Base-by-base conservation (phyloP, 1,140 invertebrate genomes). In the Heliconius hewitsoni region DNA sequence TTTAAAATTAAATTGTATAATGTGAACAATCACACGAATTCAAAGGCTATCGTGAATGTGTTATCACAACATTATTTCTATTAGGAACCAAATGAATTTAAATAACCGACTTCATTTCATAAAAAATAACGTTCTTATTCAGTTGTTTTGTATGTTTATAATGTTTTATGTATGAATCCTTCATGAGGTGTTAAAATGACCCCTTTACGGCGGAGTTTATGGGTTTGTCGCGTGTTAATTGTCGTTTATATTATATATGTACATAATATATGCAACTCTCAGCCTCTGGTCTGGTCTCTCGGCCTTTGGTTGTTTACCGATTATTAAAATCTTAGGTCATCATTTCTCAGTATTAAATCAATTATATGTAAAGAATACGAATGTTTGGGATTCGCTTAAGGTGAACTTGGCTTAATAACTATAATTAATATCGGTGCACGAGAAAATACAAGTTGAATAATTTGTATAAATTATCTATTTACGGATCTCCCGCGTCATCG, bases 101-200 rank as follows among this genome's bases (percentile, higher is more conserved):
- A 8, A 78, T 73, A 57, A 73, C 1, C 4, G 18, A 73, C 71
- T 71, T 27, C 73, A 42, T 73, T 19, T 0, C 1, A 13, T 34
- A 11, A 6, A 27, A 1, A 42, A 73, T 73, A 78, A 78, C 16
- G 37, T 1, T 76, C 13, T 27, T 27, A 39, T 23, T 30, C 50
- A 2, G 16, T 30, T 30, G 30, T 5, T 30, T 30, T 76, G 39
- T 1, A 66, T 60, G 16, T 60, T 11, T 39, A 66, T 8, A 27
- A 39, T 57, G 34, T 8, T 70, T 66, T 76, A 70, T 73, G 71
- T 66, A 66, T 13, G 27, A 23, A 66, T 71, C 9, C 8, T 78
- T 73, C 8, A 79, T 42, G 78, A 74, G 73, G 46, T 79, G 78
- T 75, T 74, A 75, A 74, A 79, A 42, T 16, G 60, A 70, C 23